Percentiles rank a stretch among this genome's conserved stretches.
These are phyloP conservation scores for Oncorhynchus mykiss DNA, from an alignment of 2,113 vertebrate species.

Conservation along the genomic window DNA sequence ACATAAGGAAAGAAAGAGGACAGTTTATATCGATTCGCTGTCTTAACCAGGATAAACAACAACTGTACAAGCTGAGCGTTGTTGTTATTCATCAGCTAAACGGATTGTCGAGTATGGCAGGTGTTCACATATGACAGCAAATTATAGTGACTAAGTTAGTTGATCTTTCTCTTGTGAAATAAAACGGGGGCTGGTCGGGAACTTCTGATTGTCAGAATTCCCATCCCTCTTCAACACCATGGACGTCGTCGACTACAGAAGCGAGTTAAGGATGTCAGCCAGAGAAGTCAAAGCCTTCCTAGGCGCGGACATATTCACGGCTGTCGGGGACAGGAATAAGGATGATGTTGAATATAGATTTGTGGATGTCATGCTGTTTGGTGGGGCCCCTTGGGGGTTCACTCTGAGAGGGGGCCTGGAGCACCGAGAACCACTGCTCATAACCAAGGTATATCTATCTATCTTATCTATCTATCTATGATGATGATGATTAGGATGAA, in stretches of 20 bases:
- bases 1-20: no score
- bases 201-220: constrained; percentile 7
- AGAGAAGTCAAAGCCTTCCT: constrained; percentile 41
- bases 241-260: constrained; percentile 36
- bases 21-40: no score
- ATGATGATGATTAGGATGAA: no score
- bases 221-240: constrained; percentile 10
- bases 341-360: constrained; percentile 71
- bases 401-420: constrained; percentile 89
- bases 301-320: not conserved
- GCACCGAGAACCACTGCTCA: constrained; percentile 88
- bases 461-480: no score
- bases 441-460: constrained; percentile 83
- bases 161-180: no score
- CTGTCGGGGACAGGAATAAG: not conserved
- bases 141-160: no score
- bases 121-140: no score
- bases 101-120: no score
- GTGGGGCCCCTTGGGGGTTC: constrained; percentile 94
- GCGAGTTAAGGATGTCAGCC: constrained; percentile 25
- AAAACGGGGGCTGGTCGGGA: no score
- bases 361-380: constrained; percentile 81
- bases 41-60: no score
- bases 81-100: no score
- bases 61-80: no score